Base-by-base conservation (phyloP, 1,140 invertebrate species). In the Chrysomallon squamiferum region DNA sequence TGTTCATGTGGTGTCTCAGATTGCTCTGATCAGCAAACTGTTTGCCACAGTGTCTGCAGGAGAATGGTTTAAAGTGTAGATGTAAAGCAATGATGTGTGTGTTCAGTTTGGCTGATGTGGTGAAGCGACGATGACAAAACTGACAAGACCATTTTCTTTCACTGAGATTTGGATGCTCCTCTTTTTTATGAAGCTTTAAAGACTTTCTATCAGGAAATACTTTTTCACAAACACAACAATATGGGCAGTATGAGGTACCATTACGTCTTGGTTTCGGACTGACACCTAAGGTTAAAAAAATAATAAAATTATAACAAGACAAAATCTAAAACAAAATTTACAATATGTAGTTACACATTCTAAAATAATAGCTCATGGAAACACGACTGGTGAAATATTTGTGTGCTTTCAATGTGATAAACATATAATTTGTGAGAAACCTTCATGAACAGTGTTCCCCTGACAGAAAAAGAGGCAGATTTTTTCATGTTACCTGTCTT, bases 11-110 rank as follows among this genome's bases (percentile, higher is more conserved):
- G 38, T 38, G 58, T 38, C 62, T 58, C 3, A 76, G 66, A 33
- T 76, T 76, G 65, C 71, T 73, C n/a, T 65, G 41, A 56, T 76
- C 72, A n/a, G 71, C 62, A 47, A 76, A 76, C 59, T 69, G 64
- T 62, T 76, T 76, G 5, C 59, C 59, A 65, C 74, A 76, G 30
- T 64, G 58, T 7, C 4, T n/a, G 62, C 74, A 76, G n/a, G 38
- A 58, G 47, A 71, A 66, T 11, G 74, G 74, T 56, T 71, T 73
- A 2, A 71, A 54, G n/a, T 64, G 62, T 61, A 74, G 71, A 60
- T 76, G 74, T n/a, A 52, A 25, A 25, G 59, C 63, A 13, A 70
- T 15, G 15, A 76, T 62, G 59, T 76, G 74, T 5, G 32, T 66
- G 29, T 69, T 70, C 20, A 76, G 49, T 30, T 76, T 76, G 32